Base-by-base conservation (phyloP, 2,113 vertebrate genomes). In the Nestor notabilis region DNA sequence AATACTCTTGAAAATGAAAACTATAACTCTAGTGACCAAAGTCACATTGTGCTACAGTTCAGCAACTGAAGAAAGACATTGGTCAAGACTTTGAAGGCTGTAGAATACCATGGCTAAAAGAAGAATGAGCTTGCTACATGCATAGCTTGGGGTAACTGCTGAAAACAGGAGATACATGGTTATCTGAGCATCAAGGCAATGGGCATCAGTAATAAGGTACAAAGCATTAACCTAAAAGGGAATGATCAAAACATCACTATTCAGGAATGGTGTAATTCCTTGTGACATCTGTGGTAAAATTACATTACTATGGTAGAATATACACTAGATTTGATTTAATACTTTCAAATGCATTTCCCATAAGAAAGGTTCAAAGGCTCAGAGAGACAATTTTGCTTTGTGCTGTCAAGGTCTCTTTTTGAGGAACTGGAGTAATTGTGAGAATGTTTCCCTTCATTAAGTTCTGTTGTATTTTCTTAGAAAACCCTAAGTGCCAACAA, bases 381-480 rank as follows among this genome's bases (percentile, higher is more conserved):
- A 3, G 33, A 63, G 17, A 58, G 9, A 64, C 10, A 47, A 53
- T 87, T 92, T n/a, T 81, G 46, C 29, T 50, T 47, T 44, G 27
- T 11, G 2, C 23, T 83, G 63, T 49, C 66, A 69, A 72, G 37
- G 44, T 63, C 41, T 44, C 25, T 33, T 87, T 85, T 46, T 83
- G 76, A 93, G 49, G 15, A 86, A 41, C 63, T 3, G 1, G 8
- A 77, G 19, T 41, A 58, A 75, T 7, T 35, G 41, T 74, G 52
- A 74, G 25, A 89, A 77, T n/a, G 35, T 66, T 94, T 87, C 83
- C 83, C 39, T 63, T 78, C 83, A 71, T 58, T 88, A 61, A 53
- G 20, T 77, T 95, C n/a, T 81, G 41, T 63, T 83, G 37, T 46
- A 74, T 90, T 95, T 90, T 74, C 75, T 94, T 74, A 85, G 37